A percentile compares a stretch with the other conserved stretches of the same genome.
Conservation (phyloP, 1,140 invertebrate species). For the Maconellicoccus hirsutus region DNA sequence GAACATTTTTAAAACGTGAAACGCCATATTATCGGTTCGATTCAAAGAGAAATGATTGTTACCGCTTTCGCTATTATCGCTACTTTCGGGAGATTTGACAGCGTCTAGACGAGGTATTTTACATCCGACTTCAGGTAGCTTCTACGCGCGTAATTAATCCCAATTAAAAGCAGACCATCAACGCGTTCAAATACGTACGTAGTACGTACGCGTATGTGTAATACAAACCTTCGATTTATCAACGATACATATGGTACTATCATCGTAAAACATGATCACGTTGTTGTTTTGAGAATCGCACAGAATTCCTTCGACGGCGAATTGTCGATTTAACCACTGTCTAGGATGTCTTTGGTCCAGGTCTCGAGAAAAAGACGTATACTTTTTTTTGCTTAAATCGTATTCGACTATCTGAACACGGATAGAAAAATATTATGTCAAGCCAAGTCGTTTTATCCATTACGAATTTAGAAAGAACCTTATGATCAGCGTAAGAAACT, state of each 20-base stretch:
- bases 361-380: slow-evolving; percentile 43
- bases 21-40: slow-evolving; percentile 27
- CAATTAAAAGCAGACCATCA: no score
- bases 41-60: slow-evolving; percentile 30
- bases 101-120: slow-evolving; percentile 37
- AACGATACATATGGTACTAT: slow-evolving; percentile 48
- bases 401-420: slow-evolving; percentile 54
- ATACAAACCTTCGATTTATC: slow-evolving; percentile 44
- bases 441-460: not conserved
- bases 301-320: slow-evolving; percentile 42
- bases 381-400: slow-evolving; percentile 42
- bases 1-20: slow-evolving; percentile 39
- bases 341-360: slow-evolving; percentile 37
- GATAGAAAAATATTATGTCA: slow-evolving; percentile 27
- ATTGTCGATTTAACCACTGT: slow-evolving; percentile 37
- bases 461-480: slow-evolving; percentile 38
- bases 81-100: slow-evolving; percentile 32
- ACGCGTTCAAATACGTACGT: no score
- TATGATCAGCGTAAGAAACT: slow-evolving; percentile 57
- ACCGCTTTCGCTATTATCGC: slow-evolving; percentile 33
- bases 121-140: slow-evolving; percentile 32
- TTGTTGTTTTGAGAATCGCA: slow-evolving; percentile 45
- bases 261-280: slow-evolving; percentile 51
- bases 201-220: no score
- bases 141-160: no score